Conservation (phyloP, 2,888 invertebrate genomes). For the Acanthococcus lagerstroemiae region DNA sequence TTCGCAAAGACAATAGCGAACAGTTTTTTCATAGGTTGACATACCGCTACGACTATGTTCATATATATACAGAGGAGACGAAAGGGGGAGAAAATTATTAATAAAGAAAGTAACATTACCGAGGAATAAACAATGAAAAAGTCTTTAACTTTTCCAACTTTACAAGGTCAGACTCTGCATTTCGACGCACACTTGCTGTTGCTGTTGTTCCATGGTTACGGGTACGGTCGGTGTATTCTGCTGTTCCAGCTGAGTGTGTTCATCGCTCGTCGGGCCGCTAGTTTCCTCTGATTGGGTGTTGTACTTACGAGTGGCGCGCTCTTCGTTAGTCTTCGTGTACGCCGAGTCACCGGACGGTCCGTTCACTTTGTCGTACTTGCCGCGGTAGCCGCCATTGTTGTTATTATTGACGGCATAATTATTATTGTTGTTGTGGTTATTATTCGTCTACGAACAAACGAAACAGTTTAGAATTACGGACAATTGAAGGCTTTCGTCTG, state of each 20-base stretch:
- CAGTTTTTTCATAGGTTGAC: too few relatives aligned
- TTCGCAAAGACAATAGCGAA: neutral
- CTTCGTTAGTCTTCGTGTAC: neutral
- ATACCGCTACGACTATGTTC: too few relatives aligned
- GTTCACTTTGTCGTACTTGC: slow-evolving; percentile 9
- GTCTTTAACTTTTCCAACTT: slow-evolving; percentile 5
- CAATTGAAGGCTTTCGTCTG: too few relatives aligned
- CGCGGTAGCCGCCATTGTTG: neutral
- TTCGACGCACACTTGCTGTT: slow-evolving; percentile 16
- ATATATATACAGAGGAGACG: slow-evolving; percentile 7
- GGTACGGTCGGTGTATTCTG: neutral
- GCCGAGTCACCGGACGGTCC: neutral
- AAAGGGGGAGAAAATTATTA: neutral
- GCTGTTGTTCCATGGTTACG: neutral
- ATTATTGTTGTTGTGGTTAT: too few relatives aligned
- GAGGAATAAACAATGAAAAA: slow-evolving; percentile 10
- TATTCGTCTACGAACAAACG: too few relatives aligned
- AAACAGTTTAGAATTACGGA: too few relatives aligned
- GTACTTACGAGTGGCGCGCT: neutral
- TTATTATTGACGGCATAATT: too few relatives aligned
- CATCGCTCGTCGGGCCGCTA: neutral
- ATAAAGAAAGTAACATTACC: slow-evolving; percentile 1
- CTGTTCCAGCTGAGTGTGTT: neutral
- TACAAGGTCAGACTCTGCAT: slow-evolving; percentile 21
- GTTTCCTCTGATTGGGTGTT: neutral